phyloP scores from a whole-genome alignment of 1,140 invertebrate genomes.

The Euwallacea similis region DNA sequence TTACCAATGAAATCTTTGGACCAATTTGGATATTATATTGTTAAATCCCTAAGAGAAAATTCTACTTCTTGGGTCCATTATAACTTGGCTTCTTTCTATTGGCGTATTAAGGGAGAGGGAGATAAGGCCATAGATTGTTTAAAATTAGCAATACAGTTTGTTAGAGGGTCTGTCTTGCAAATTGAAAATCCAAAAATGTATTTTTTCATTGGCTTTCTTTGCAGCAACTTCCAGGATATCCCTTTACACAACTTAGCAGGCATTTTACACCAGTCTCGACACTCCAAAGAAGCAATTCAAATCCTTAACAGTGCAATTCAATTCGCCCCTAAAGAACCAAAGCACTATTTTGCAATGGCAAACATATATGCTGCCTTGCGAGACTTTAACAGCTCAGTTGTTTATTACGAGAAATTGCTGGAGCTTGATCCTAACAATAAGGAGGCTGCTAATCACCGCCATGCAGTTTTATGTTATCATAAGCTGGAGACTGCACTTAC shows the following conservation, averaged over 20 bases:
- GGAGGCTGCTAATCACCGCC: constrained; percentile 61
- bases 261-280: constrained; percentile 73
- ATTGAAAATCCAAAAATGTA: not conserved
- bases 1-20: constrained; percentile 65
- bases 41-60: constrained; percentile 68
- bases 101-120: constrained; percentile 78
- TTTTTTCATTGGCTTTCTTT: constrained; percentile 39
- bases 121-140: constrained; percentile 80
- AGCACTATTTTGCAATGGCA: constrained; percentile 77
- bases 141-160: constrained; percentile 74
- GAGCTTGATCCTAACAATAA: constrained; percentile 59
- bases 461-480: constrained; percentile 70
- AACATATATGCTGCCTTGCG: constrained; percentile 73
- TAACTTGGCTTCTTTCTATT: constrained; percentile 83
- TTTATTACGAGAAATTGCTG: constrained; percentile 71
- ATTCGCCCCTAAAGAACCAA: constrained; percentile 69
- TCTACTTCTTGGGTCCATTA: constrained; percentile 81
- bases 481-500: constrained; percentile 67
- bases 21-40: constrained; percentile 68
- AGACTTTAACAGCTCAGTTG: constrained; percentile 65
- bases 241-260: constrained; percentile 80
- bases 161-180: constrained; percentile 65
- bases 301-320: constrained; percentile 79
- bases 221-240: constrained; percentile 74
- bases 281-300: constrained; percentile 76